Conservation (phyloP, 2,113 vertebrate genomes). For the Scytalopus superciliaris region DNA sequence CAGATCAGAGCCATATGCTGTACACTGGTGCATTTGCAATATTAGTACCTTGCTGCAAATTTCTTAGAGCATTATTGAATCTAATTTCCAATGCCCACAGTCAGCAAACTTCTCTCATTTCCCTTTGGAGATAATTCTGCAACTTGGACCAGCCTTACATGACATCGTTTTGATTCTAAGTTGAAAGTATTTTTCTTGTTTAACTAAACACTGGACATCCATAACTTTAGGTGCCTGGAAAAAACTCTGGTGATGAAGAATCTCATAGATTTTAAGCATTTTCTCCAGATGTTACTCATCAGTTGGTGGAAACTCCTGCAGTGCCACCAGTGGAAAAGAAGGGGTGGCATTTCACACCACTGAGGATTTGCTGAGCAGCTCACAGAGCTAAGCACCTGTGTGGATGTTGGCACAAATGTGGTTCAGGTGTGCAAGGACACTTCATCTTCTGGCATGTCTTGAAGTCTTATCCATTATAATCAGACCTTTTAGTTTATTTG, state of each 20-base stretch:
- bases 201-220: not conserved
- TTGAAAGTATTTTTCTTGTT: not conserved
- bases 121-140: not conserved
- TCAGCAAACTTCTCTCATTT: not conserved
- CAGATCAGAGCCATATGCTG: conserved; percentile 34
- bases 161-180: not conserved
- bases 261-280: fast-evolving
- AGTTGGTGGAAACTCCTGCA: not conserved
- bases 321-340: not conserved
- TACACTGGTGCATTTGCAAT: not conserved
- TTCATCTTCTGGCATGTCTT: not conserved
- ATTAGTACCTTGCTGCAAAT: conserved; percentile 1
- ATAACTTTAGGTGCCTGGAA: not conserved
- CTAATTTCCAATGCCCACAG: not conserved
- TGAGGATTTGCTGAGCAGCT: not conserved
- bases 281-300: not conserved
- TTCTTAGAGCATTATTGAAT: not conserved
- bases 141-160: not conserved
- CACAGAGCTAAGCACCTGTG: fast-evolving
- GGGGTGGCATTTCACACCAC: not conserved
- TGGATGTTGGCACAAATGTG: fast-evolving
- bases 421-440: too few relatives aligned
- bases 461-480: not conserved
- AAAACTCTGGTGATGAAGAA: not conserved
- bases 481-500: not conserved